Conservation (phyloP, 2,888 invertebrate species). For the Idaea straminata region DNA sequence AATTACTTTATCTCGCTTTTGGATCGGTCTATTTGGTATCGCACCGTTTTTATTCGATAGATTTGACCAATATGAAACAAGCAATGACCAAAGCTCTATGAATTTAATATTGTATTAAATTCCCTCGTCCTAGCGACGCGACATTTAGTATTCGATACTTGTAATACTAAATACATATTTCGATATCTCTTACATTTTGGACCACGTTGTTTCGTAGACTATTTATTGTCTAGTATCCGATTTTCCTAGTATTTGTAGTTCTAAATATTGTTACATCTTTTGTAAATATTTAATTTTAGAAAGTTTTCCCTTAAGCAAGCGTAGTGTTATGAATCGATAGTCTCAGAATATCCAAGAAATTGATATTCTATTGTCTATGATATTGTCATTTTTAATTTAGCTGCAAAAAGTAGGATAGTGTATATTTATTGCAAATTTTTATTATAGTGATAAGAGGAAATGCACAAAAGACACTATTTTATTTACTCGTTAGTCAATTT, state of each 20-base stretch:
- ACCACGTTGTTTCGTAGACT: constrained; percentile 68
- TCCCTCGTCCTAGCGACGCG: constrained; percentile 20
- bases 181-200: constrained; percentile 59
- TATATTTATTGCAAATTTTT: constrained; percentile 70
- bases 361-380: constrained; percentile 45
- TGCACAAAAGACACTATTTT: constrained; percentile 75
- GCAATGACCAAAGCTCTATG: constrained; percentile 71
- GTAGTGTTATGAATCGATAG: constrained; percentile 39
- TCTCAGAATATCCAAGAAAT: constrained; percentile 41
- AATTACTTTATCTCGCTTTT: constrained; percentile 39
- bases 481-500: constrained; percentile 60
- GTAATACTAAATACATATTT: constrained; percentile 37
- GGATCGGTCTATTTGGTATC: constrained; percentile 23
- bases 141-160: constrained; percentile 22
- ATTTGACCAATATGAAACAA: constrained; percentile 60
- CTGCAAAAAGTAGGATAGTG: constrained; percentile 53
- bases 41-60: constrained; percentile 9
- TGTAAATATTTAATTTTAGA: constrained; percentile 71
- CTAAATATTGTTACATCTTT: constrained; percentile 68
- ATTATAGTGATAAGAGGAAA: constrained; percentile 54
- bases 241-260: constrained; percentile 71
- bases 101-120: constrained; percentile 45
- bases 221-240: constrained; percentile 71
- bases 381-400: constrained; percentile 45
- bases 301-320: constrained; percentile 54